These are phyloP conservation scores for Frankliniella intonsa DNA, from an alignment of 2,888 invertebrate genomes.

Conservation along the genomic window DNA sequence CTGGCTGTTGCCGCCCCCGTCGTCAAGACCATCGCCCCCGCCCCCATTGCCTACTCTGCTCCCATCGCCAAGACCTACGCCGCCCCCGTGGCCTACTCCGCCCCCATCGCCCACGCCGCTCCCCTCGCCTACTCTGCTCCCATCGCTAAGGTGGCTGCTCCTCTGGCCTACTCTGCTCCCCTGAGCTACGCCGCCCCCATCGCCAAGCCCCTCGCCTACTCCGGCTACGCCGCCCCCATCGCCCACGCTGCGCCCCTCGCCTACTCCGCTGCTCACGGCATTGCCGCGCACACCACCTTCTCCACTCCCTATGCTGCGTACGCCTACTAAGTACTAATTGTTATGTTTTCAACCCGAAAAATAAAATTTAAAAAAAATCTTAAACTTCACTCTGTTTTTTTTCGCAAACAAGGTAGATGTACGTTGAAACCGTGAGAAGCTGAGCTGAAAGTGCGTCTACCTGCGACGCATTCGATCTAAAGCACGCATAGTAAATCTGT, in stretches of 20 bases:
- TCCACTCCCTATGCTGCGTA: conserved; percentile 8
- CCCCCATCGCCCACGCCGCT: conserved; percentile 46
- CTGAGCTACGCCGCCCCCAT: conserved; percentile 52
- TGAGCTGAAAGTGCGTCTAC: too few species aligned
- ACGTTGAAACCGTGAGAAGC: too few species aligned
- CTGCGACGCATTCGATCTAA: too few species aligned
- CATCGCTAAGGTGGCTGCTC: conserved; percentile 43
- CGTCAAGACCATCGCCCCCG: conserved; percentile 36
- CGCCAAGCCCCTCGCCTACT: conserved; percentile 48
- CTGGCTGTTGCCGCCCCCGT: conserved; percentile 37
- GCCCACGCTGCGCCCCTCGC: conserved; percentile 37
- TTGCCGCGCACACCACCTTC: conserved; percentile 41
- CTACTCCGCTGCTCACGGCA: conserved; percentile 39
- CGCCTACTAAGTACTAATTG: conserved; percentile 1
- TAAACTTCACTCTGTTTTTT: not conserved
- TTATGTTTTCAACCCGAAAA: not conserved
- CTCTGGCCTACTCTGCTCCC: conserved; percentile 34
- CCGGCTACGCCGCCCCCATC: conserved; percentile 36
- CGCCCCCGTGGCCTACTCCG: conserved; percentile 40
- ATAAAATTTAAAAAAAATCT: not conserved
- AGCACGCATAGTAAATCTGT: too few species aligned
- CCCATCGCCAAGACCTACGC: conserved; percentile 36
- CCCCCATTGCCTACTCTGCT: conserved; percentile 33
- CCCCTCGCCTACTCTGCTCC: conserved; percentile 44
- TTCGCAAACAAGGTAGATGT: not conserved